Evolutionary conservation across 2,113 vertebrate genomes (phyloP), one percentile per base, ranked within the genome.

Genomic region (Nyctibius bracteatus): DNA sequence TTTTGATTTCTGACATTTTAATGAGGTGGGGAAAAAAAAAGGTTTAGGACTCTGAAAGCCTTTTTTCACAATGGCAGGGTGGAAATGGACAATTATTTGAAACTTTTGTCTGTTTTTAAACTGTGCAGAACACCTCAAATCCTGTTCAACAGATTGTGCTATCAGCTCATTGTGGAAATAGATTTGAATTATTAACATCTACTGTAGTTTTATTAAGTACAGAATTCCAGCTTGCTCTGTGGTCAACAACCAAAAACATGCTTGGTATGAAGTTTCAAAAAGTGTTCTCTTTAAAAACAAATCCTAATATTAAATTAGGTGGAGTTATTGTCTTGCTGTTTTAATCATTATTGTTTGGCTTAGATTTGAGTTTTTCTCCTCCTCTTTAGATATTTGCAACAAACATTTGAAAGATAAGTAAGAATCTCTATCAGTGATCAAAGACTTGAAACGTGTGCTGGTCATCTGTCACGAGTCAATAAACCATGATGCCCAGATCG

Each of bases 401-500:
- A 61, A 59, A 41, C 28, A 9, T 63, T 63, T 81, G 68, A 51
- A 88, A 84, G 63, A 3, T 39, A 62, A 90, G 37, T 66, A 46
- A 78, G 88, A 93, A 92, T 90, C 59, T 78, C 47, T 88, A n/a
- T 35, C 51, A 37, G 46, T n/a, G 82, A 97, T 93, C 80, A 93
- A 88, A 93, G 88, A 41, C 55, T 86, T 77, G 58, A 82, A 91
- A 68, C 2, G 12, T 58, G 21, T 55, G 20, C 44, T 88, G 65
- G 44, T 77, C 55, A 37, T 86, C 84, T 1, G 0, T 86, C 68
- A 19, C 11, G 63, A 81, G 51, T 73, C 81, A 86, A 70, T 93
- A 95, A 91, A 82, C 92, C 3, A 0, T 43, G 73, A 49, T 87
- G 85, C 41, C 44, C 31, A 51, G 58, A 82, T 75, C 7, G 0